Conservation (phyloP, 2,888 invertebrate species). For the Tupiocoris notatus region DNA sequence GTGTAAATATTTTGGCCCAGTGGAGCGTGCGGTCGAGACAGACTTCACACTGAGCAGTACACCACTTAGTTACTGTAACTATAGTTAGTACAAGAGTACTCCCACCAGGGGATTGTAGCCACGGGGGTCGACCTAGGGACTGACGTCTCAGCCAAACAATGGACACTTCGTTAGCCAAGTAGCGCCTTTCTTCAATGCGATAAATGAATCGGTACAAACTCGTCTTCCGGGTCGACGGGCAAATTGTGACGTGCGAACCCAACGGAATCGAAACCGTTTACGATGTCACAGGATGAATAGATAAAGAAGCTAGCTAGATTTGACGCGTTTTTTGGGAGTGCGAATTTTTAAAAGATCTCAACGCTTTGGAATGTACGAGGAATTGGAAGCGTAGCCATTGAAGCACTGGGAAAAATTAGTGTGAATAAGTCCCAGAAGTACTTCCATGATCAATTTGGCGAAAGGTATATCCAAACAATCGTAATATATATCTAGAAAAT, state of each 20-base stretch:
- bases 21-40: slow-evolving; percentile 31
- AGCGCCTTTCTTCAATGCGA: slow-evolving; percentile 26
- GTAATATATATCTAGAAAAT: too few species aligned
- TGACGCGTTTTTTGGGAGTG: too few species aligned
- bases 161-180: slow-evolving; percentile 30
- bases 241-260: background rate
- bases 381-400: too few species aligned
- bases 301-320: too few species aligned
- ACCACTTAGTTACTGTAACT: slow-evolving; percentile 40
- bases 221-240: slow-evolving; percentile 24
- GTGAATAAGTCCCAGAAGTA: too few species aligned
- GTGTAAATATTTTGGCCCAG: slow-evolving; percentile 46
- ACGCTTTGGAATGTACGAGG: too few species aligned
- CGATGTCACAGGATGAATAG: too few species aligned
- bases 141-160: slow-evolving; percentile 7
- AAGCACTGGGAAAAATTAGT: too few species aligned
- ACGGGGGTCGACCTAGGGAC: background rate
- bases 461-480: too few species aligned
- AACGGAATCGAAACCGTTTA: background rate
- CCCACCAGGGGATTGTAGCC: background rate
- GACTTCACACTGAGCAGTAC: slow-evolving; percentile 29
- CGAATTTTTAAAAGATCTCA: too few species aligned
- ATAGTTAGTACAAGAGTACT: background rate
- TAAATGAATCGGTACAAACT: slow-evolving; percentile 37
- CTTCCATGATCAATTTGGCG: too few species aligned